phyloP scores from a whole-genome alignment of 2,113 vertebrate genomes.

The Caranx melampygus region DNA sequence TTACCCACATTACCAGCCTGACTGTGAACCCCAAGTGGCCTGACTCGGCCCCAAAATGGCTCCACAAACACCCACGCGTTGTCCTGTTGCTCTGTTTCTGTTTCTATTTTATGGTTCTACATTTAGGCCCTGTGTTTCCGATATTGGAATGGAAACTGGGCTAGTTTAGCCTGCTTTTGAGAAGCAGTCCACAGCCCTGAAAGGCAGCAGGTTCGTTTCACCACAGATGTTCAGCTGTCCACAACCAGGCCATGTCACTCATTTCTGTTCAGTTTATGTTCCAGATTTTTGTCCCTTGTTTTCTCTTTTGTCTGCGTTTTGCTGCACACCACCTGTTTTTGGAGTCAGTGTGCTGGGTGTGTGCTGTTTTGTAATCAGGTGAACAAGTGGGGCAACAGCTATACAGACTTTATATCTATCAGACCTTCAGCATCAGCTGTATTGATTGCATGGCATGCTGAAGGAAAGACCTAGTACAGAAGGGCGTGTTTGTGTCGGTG shows the following conservation, averaged over 20 bases:
- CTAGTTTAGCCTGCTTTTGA: constrained; percentile 43
- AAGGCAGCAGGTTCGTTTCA: constrained; percentile 26
- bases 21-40: constrained; percentile 42
- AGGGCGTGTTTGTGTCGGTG: constrained; percentile 26
- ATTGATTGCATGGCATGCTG: constrained; percentile 22
- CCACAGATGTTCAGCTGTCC: constrained; percentile 40
- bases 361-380: constrained; percentile 70
- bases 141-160: constrained; percentile 43
- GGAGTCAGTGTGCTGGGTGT: constrained; percentile 35
- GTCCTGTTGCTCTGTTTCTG: constrained; percentile 21
- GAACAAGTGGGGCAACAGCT: constrained; percentile 48
- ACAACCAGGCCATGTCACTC: constrained; percentile 47
- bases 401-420: constrained; percentile 28
- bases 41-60: constrained; percentile 51
- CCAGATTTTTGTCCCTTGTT: constrained; percentile 63
- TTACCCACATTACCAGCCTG: constrained; percentile 22
- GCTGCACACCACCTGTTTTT: constrained; percentile 75
- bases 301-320: constrained; percentile 41
- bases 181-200: constrained; percentile 42
- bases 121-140: constrained; percentile 53
- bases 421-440: constrained; percentile 30
- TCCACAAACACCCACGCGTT: constrained; percentile 41
- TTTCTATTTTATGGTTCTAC: constrained; percentile 52
- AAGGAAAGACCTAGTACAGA: constrained; percentile 33
- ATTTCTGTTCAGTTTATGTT: constrained; percentile 22